Conservation (phyloP, 2,113 vertebrate species). For the Platysteira castanea region DNA sequence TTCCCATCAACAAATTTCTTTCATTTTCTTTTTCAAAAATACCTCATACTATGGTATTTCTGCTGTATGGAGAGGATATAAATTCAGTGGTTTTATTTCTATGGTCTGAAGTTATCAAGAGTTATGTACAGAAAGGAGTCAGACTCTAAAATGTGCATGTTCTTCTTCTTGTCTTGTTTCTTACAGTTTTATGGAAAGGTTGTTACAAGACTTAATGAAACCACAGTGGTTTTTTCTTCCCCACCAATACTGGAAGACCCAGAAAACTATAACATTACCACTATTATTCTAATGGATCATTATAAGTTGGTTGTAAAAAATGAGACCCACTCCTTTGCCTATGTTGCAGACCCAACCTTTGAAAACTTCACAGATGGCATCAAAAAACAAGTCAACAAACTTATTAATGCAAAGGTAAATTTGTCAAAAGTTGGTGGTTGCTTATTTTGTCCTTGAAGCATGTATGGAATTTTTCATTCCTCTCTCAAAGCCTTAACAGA, state of each 20-base stretch:
- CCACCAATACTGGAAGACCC: constrained; percentile 73
- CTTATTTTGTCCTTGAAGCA: not conserved
- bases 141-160: not conserved
- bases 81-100: not conserved
- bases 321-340: constrained; percentile 75
- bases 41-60: not conserved
- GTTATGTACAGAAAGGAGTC: not conserved
- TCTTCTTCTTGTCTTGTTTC: constrained; percentile 13
- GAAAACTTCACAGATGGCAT: constrained; percentile 78
- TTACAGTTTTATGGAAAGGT: constrained; percentile 68
- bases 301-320: constrained; percentile 68
- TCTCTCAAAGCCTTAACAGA: not conserved
- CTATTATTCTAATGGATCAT: constrained; percentile 83
- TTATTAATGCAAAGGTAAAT: constrained; percentile 79
- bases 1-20: not conserved
- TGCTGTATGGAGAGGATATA: not conserved
- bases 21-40: not conserved
- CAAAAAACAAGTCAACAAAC: constrained; percentile 81
- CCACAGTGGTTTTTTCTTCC: constrained; percentile 79
- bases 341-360: constrained; percentile 85
- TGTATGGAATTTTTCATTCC: not conserved
- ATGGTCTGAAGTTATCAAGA: not conserved
- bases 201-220: constrained; percentile 75
- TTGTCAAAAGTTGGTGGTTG: not conserved
- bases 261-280: constrained; percentile 75